Conservation (phyloP, 2,888 invertebrate species). For the Volucella bombylans region DNA sequence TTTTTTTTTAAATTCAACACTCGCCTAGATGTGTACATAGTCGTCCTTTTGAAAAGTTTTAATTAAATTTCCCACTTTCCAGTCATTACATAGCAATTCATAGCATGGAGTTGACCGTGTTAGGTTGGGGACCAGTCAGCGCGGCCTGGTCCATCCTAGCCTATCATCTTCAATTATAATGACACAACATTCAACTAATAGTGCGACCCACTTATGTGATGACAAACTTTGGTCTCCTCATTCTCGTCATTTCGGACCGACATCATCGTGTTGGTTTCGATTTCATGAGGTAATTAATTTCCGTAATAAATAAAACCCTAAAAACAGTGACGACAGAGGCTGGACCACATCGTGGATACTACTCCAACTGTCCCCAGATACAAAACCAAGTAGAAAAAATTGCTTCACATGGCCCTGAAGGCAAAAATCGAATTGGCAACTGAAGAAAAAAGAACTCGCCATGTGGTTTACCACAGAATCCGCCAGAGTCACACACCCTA, state of each 20-base stretch:
- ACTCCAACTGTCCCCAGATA: constrained; percentile 48
- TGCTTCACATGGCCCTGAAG: not conserved
- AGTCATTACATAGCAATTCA: too few relatives aligned
- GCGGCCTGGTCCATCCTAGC: not conserved
- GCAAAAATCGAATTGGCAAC: constrained; percentile 39
- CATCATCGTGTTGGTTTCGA: constrained; percentile 47
- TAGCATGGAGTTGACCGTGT: too few relatives aligned
- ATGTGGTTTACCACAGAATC: constrained; percentile 46
- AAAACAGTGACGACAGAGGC: constrained; percentile 21
- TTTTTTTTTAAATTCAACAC: constrained; percentile 4
- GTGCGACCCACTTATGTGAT: constrained; percentile 70
- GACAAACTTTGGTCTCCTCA: constrained; percentile 62
- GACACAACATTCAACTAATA: constrained; percentile 72
- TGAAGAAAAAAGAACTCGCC: constrained; percentile 25
- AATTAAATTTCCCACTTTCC: constrained; percentile 67
- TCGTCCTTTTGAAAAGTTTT: constrained; percentile 62
- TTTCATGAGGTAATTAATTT: constrained; percentile 73
- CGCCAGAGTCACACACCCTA: not conserved
- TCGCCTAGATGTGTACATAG: constrained; percentile 18
- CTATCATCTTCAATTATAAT: constrained; percentile 64
- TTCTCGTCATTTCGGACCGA: constrained; percentile 19
- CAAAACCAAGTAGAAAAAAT: constrained; percentile 2
- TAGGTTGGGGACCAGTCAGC: too few relatives aligned
- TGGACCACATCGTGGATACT: not conserved
- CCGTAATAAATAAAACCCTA: constrained; percentile 68